Evolutionary conservation across 1,140 invertebrate genomes (phyloP).

Genomic region (Nilaparvata lugens): DNA sequence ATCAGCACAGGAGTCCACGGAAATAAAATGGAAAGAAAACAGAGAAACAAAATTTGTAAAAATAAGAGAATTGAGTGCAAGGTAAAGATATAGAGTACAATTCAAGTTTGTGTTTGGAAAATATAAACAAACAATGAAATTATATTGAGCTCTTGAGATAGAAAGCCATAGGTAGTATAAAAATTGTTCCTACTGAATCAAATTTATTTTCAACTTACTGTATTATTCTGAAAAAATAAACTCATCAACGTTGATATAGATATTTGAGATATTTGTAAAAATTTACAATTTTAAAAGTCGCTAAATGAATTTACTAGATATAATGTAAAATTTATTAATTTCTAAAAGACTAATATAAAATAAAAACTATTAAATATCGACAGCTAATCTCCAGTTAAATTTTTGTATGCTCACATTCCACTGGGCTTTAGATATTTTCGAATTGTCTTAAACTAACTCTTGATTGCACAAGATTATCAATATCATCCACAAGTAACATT

Average conservation of each 20-base stretch:
- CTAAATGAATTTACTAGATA: too few relatives aligned
- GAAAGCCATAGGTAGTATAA: neutral
- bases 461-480: too few relatives aligned
- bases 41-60: conserved; percentile 8
- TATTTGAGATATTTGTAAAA: too few relatives aligned
- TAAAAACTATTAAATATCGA: too few relatives aligned
- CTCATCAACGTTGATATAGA: neutral
- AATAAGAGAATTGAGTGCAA: neutral
- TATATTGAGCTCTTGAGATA: neutral
- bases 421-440: too few relatives aligned
- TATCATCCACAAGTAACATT: too few relatives aligned
- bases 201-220: conserved; percentile 1
- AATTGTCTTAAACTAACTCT: too few relatives aligned
- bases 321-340: too few relatives aligned
- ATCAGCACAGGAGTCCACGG: conserved; percentile 10
- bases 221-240: neutral
- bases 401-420: too few relatives aligned
- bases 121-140: conserved; percentile 6
- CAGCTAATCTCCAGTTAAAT: too few relatives aligned
- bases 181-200: conserved; percentile 1
- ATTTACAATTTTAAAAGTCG: too few relatives aligned
- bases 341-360: too few relatives aligned
- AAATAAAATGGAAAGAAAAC: conserved; percentile 18
- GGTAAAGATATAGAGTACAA: neutral
- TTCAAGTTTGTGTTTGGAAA: neutral